Base-by-base conservation (phyloP, 2,888 invertebrate genomes). In the Adela reaumurella region DNA sequence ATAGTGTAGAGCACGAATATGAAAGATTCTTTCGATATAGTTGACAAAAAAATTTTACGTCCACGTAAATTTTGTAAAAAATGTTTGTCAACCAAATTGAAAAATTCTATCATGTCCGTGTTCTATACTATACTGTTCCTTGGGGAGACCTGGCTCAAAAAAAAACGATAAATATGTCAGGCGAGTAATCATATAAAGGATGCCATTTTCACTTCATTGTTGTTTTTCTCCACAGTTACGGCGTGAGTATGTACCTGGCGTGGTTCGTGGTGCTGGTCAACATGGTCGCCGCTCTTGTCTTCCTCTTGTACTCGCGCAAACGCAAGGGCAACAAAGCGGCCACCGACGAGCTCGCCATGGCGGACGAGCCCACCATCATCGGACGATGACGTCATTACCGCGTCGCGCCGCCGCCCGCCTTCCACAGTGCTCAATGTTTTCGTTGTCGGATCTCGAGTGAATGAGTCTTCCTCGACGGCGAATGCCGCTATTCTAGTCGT, bases 361-460 rank as follows among this genome's bases (percentile, higher is more conserved):
- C 89, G 4, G 92, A 94, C 59, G 92, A 92, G 60, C 90, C 92
- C 0, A 89, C 90, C 43, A 89, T 89, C 61, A 88, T 93, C 54
- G 85, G 85, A 58, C 83, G 85, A 83, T 85, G 79, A 80, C 77
- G 65, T 57, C 59, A 57, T 59, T 56, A 56, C 50, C 57, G n/a
- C n/a, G 6, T 35, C 8, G n/a, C 35, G 11, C 14, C 35, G 35
- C 35, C 24, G 24, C 24, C 24, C 24, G 24, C 24, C 5, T 24
- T 35, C 35, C 3, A 11, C 11, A 35, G 35, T 35, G 35, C 35
- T 35, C 35, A 35, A 35, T 35, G 3, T 3, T 35, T 14, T 35
- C 14, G 35, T 14, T 35, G 35, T 35, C n/a, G 4, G n/a, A 35
- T 35, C 6, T 14, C 11, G 35, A 8, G 35, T 35, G 14, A 35